Base-by-base conservation (phyloP, 2,797 vertebrate species). In the Eulemur coronatus region DNA sequence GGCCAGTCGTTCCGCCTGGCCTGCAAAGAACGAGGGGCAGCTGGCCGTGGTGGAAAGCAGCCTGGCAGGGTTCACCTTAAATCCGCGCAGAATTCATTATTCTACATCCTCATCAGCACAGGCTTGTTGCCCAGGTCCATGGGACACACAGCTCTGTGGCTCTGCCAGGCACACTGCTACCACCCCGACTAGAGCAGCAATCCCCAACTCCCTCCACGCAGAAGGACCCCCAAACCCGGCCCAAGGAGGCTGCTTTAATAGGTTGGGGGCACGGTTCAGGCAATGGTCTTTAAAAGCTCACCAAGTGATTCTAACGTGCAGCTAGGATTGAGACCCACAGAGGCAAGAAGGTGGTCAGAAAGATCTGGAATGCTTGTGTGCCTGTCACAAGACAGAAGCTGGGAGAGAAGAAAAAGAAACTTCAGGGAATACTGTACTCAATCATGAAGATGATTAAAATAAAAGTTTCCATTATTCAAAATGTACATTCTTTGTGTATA, bases 161-260 rank as follows among this genome's bases (percentile, higher is more conserved):
- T 69, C 33, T 48, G 28, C 52, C 63, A 38, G 55, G 30, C 35
- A 46, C 5, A 15, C 28, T 0, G 14, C 46, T 48, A 28, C 14
- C 2, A 30, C 1, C 38, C 35, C 0, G 0, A 33, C 24, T 5
- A 8, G 26, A 67, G 43, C 8, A 22, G 11, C 8, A 5, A 20
- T 4, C 46, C n/a, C 28, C 50, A 41, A 11, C 3, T 1, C 55
- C 80, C 7, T 24, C 3, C 48, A 63, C 43, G 61, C 5, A 57
- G n/a, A n/a, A 35, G 59, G 61, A 59, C 35, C 15, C 57, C 18
- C 2, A 4, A 3, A 11, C 38, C 63, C 8, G 30, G 5, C 24
- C 7, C 1, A 28, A 33, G 4, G 4, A 73, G 28, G 50, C 35
- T 41, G 4, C 1, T 24, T 18, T 12, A 24, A 50, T 3, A 0